A percentile compares a stretch with the other conserved stretches of the same genome.
Conservation (phyloP, 2,888 invertebrate species). For the Plagodis dolabraria region DNA sequence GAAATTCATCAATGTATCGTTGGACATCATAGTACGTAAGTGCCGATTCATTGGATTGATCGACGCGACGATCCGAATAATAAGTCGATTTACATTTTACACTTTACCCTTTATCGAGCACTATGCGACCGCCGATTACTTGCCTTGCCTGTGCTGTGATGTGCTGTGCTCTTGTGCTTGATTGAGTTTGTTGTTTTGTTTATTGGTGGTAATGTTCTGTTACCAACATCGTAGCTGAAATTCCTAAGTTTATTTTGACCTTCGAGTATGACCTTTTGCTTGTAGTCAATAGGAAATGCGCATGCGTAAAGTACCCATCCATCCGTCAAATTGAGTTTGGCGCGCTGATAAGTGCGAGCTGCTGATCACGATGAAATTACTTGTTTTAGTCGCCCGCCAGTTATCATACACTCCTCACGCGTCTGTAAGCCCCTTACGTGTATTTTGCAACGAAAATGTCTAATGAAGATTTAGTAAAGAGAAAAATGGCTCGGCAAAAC, state of each 20-base stretch:
- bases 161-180: no score
- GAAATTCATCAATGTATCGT: no score
- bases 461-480: conserved; percentile 59
- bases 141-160: no score
- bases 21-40: no score
- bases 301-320: conserved; percentile 62
- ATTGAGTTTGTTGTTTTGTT: no score
- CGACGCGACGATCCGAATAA: no score
- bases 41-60: no score
- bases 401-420: conserved; percentile 66
- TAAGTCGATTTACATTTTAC: no score
- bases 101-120: no score
- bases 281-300: conserved; percentile 66
- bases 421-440: conserved; percentile 38
- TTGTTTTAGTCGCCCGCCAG: conserved; percentile 72
- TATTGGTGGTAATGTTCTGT: no score
- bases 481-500: conserved; percentile 87
- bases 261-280: conserved; percentile 63
- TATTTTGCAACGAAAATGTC: conserved; percentile 66
- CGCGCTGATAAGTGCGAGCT: conserved; percentile 69
- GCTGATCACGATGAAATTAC: conserved; percentile 75
- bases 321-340: conserved; percentile 64
- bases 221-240: no score
- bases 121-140: no score
- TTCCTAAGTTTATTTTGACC: conserved; percentile 44